Base-by-base conservation (phyloP, 2,888 invertebrate species). In the Petrolisthes manimaculis region DNA sequence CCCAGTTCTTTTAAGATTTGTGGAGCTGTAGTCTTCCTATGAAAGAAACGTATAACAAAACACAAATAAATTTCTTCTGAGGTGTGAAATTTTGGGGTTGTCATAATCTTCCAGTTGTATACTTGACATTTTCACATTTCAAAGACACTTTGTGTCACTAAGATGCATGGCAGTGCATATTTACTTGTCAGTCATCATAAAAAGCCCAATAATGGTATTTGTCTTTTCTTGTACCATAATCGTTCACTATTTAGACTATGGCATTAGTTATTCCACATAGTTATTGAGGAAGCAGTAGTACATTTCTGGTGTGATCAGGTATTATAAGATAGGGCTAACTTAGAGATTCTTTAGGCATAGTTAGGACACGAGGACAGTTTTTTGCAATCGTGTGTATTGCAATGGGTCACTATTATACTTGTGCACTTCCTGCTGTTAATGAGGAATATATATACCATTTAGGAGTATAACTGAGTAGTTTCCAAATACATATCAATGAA, bases 251-350 rank as follows among this genome's bases (percentile, higher is more conserved):
- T 80, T 88, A 88, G 88, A 77, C 80, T 51, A 88, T 84, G 88
- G 88, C 84, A 88, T 88, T 88, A 88, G 88, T 88, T 88, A 88
- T 88, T 88, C 88, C 88, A 88, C 87, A 84, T 74, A 87, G 83
- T 87, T 87, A 79, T 87, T 84, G 83, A 84, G 84, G 82, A 84
- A n/a, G 71, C 71, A 71, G 14, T 88, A 88, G 88, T 84, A 71
- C 84, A 84, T 88, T 88, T 88, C 84, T 88, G 84, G 88, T 88
- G 88, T 88, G 88, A 88, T 88, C 88, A 88, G 88, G 88, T 88
- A 83, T 87, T 87, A 88, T 75, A 88, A 81, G 84, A 88, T 84
- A 88, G 88, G 84, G 74, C 84, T 84, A 84, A 71, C 55, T 88
- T 80, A 84, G 88, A 86, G 86, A 84, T 74, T 77, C 83, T 84